A percentile compares a stretch with the other conserved stretches of the same genome.
phyloP scores from a whole-genome alignment of 2,888 invertebrate genomes.

The Andrena bicolor region DNA sequence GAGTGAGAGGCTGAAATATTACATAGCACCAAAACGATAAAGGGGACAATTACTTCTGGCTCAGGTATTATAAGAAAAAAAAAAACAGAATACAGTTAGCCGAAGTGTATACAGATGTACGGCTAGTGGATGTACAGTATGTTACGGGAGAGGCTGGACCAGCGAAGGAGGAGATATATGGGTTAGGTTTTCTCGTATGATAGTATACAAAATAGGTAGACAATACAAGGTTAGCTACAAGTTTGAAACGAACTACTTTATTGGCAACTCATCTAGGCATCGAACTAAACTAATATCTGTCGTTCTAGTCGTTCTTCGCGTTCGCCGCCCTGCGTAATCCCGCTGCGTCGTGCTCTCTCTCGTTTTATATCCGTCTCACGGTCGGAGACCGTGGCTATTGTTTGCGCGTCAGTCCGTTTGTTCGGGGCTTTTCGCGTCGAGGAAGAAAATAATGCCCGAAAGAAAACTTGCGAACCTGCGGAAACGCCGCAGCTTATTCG shows the following conservation, averaged over 20 bases:
- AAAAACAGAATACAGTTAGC: conserved; percentile 25
- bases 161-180: conserved; percentile 9
- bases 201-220: conserved; percentile 83
- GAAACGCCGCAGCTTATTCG: not conserved
- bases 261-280: conserved; percentile 85
- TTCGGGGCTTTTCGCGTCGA: conserved; percentile 1
- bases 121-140: not conserved
- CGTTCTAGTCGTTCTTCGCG: conserved; percentile 73
- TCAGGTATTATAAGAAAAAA: conserved; percentile 40
- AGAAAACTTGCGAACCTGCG: not conserved
- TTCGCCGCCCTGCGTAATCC: conserved; percentile 62
- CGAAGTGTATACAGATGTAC: conserved; percentile 22
- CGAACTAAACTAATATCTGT: conserved; percentile 83
- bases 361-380: not conserved
- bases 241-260: conserved; percentile 85
- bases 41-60: conserved; percentile 74
- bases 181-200: conserved; percentile 29
- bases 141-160: not conserved
- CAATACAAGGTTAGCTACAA: conserved; percentile 85
- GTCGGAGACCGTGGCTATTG: not conserved
- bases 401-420: conserved; percentile 10
- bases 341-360: conserved; percentile 41
- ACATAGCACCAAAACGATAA: conserved; percentile 73
- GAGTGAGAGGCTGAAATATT: conserved; percentile 47
- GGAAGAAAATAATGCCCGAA: conserved; percentile 1